Conservation (phyloP, 2,797 vertebrate species). For the Sebastes iracundus region DNA sequence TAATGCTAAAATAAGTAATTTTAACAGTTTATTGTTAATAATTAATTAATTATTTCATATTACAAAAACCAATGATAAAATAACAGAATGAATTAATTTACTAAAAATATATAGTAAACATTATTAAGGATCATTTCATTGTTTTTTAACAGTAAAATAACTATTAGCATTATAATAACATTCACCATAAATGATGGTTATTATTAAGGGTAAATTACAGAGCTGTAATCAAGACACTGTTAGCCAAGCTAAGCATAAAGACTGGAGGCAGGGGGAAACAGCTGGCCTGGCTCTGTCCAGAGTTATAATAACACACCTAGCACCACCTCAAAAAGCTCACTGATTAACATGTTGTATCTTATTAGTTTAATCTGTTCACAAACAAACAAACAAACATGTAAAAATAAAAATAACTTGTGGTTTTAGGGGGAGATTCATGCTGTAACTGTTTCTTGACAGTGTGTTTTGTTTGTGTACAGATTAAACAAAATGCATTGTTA, state of each 20-base stretch:
- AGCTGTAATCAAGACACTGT: not conserved
- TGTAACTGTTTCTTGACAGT: not conserved
- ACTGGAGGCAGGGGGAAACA: not conserved
- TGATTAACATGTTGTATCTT: not conserved
- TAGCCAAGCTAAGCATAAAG: not conserved
- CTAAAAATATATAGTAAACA: no score
- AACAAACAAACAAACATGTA: not conserved
- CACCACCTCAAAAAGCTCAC: not conserved
- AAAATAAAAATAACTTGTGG: not conserved
- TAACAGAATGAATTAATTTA: no score
- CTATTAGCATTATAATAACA: no score
- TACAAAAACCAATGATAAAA: no score
- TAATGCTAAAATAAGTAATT: no score
- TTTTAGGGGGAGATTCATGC: not conserved
- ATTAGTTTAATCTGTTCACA: no score
- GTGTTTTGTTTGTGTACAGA: not conserved
- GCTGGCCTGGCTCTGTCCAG: rapidly evolving
- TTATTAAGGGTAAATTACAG: not conserved
- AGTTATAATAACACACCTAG: not conserved
- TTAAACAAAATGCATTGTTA: not conserved
- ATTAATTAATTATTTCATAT: no score
- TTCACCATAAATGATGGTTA: no score
- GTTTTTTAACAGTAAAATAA: no score
- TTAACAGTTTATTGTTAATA: no score
- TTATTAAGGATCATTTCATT: no score